Percentiles rank a stretch among this genome's conserved stretches.
Evolutionary conservation across 2,113 vertebrate species (phyloP).

Genomic region (Oreocharis arfaki): DNA sequence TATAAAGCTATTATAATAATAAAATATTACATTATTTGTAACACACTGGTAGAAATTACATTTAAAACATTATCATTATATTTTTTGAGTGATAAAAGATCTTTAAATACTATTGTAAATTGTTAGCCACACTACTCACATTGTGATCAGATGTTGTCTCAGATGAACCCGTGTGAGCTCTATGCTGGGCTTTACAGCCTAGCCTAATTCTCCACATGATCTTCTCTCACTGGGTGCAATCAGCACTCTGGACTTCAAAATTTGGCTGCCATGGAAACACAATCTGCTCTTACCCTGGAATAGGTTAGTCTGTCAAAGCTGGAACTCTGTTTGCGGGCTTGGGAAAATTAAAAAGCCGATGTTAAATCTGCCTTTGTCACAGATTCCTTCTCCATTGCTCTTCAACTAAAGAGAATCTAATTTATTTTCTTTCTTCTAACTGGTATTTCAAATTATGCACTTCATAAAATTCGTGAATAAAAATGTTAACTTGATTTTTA

Average conservation of each 20-base stretch:
- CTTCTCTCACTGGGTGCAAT: not conserved
- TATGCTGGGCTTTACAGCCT: not conserved
- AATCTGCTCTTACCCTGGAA: not conserved
- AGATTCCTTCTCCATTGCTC: not conserved
- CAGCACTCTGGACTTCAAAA: not conserved
- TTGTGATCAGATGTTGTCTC: not conserved
- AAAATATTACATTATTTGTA: not conserved
- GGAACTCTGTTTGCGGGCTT: not conserved
- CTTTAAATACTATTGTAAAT: not conserved
- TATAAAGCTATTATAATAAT: not conserved
- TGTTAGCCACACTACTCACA: not conserved
- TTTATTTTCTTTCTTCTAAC: not conserved
- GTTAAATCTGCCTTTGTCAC: not conserved
- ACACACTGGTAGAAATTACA: not conserved
- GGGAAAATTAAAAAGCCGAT: not conserved
- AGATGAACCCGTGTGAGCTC: not conserved
- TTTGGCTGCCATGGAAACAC: not conserved
- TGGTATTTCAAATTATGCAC: not conserved
- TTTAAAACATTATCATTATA: not conserved
- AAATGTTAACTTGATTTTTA: not conserved
- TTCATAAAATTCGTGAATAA: not conserved
- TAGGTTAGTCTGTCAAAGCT: not conserved
- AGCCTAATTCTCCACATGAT: not conserved
- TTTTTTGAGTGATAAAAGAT: not conserved
- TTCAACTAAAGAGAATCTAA: not conserved